Percentiles rank a stretch among this genome's conserved stretches.
These are phyloP conservation scores for Hormaphis cornu DNA, from an alignment of 1,140 invertebrate genomes.

Conservation along the genomic window DNA sequence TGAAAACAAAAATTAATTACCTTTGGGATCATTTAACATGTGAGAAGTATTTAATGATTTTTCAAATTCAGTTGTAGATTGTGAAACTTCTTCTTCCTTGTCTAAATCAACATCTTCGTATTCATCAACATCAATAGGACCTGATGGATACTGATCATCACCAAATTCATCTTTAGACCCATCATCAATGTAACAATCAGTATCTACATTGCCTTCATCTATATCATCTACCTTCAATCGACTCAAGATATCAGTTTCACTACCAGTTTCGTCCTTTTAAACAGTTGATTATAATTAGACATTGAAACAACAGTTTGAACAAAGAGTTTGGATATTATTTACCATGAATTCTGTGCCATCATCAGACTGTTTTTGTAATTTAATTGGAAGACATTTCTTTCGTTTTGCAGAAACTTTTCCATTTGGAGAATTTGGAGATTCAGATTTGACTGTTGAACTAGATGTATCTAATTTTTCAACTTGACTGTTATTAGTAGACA, in stretches of 20 bases:
- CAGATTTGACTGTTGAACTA: constrained; percentile 9
- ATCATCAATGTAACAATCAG: constrained; percentile 13
- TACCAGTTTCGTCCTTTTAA: constrained; percentile 21
- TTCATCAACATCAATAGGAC: constrained; percentile 1
- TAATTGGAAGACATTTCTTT: constrained; percentile 16
- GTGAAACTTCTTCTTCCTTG: constrained; percentile 13
- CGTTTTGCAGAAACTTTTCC: constrained; percentile 23
- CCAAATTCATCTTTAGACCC: constrained; percentile 20
- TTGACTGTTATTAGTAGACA: constrained; percentile 21
- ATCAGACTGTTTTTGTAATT: constrained; percentile 19
- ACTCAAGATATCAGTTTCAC: constrained; percentile 27
- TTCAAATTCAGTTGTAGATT: neutral
- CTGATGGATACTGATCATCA: constrained; percentile 17
- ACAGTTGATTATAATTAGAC: neutral
- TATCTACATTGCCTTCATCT: constrained; percentile 18
- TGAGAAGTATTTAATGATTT: constrained; percentile 21
- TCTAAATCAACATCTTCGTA: constrained; percentile 22
- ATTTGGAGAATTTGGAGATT: constrained; percentile 11
- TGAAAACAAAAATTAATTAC: neutral
- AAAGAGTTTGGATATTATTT: neutral
- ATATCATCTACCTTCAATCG: constrained; percentile 21
- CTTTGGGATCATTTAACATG: constrained; percentile 29
- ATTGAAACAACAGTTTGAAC: neutral
- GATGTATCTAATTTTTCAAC: constrained; percentile 14
- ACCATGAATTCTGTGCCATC: constrained; percentile 18